Base-by-base conservation (phyloP, 2,797 vertebrate genomes). In the Sylvilagus floridanus region DNA sequence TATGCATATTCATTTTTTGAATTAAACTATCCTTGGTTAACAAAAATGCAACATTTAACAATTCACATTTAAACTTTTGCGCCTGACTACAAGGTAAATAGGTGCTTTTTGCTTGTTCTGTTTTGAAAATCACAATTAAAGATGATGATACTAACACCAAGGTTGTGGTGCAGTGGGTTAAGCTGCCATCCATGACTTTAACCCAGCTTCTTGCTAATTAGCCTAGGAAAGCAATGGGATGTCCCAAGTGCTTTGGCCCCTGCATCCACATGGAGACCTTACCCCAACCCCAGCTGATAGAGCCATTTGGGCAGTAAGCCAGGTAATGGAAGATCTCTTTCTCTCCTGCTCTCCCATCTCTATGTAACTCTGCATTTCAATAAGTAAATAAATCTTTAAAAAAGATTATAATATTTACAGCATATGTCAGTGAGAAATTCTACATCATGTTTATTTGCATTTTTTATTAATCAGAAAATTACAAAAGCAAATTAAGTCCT, bases 111-210 rank as follows among this genome's bases (percentile, higher is more conserved):
- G 24, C 83, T 89, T 54, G 7, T 77, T 90, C 50, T 91, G 65
- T 87, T 83, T 89, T 91, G 47, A 81, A 92, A 96, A 71, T n/a
- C 11, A 90, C 66, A 10, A 86, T 82, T 79, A 88, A 91, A 71
- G 60, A 77, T 73, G 79, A 92, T 42, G 87, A 62, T 69, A 63
- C 22, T 54, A 42, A 81, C 35, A 57, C 54, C 17, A 57, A 19
- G 19, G 54, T 57, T 57, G 54, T 57, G 54, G 6, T 57, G 54
- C 54, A 57, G 13, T 21, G 19, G 13, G 4, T 57, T 57, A 57
- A 16, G 8, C 42, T 42, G 42, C 42, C 42, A 42, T 7, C 42
- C 42, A 42, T 42, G 42, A 42, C 19, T 57, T 19, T 19, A 57
- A 57, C 19, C 54, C 13, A 57, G 1, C 54, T 57, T 19, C 13